Percentiles rank a stretch among this genome's conserved stretches.
phyloP scores from a whole-genome alignment of 2,797 vertebrate species.

The Vultur gryphus region DNA sequence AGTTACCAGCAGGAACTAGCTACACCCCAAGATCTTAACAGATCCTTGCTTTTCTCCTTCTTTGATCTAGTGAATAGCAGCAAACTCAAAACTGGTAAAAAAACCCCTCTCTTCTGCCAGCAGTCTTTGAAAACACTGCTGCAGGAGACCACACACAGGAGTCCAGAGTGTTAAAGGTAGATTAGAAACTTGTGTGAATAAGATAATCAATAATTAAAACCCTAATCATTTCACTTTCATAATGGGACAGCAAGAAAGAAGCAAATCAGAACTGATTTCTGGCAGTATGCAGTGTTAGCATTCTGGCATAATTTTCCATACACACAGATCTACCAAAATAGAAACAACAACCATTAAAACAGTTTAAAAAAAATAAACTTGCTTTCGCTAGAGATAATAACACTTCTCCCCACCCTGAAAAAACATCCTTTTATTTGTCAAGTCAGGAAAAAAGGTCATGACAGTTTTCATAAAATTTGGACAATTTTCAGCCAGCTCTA shows the following conservation, averaged over 20 bases:
- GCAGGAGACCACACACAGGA: neutral
- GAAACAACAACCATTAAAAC: conserved; percentile 29
- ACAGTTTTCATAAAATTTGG: conserved; percentile 32
- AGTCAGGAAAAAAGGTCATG: conserved; percentile 44
- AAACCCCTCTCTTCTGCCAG: neutral
- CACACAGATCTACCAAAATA: conserved; percentile 49
- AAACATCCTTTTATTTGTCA: conserved; percentile 50
- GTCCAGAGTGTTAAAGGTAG: neutral
- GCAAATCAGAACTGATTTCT: conserved; percentile 10
- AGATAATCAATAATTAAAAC: conserved; percentile 3
- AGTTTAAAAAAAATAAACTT: conserved; percentile 34
- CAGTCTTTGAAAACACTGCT: neutral
- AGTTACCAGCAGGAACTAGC: neutral
- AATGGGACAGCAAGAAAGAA: neutral
- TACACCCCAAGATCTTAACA: conserved; percentile 13
- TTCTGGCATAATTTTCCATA: conserved; percentile 49
- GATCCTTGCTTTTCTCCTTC: conserved; percentile 10
- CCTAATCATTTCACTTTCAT: neutral
- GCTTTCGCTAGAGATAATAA: conserved; percentile 54
- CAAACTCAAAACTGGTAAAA: neutral
- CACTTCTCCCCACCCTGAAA: conserved; percentile 44
- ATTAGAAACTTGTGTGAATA: neutral
- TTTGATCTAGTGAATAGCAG: neutral
- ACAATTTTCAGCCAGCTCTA: conserved; percentile 1
- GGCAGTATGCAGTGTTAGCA: conserved; percentile 27